Evolutionary conservation across 1,140 invertebrate genomes (phyloP), one percentile per base, ranked within the genome.

Genomic region (Lutraria rhynchaena): DNA sequence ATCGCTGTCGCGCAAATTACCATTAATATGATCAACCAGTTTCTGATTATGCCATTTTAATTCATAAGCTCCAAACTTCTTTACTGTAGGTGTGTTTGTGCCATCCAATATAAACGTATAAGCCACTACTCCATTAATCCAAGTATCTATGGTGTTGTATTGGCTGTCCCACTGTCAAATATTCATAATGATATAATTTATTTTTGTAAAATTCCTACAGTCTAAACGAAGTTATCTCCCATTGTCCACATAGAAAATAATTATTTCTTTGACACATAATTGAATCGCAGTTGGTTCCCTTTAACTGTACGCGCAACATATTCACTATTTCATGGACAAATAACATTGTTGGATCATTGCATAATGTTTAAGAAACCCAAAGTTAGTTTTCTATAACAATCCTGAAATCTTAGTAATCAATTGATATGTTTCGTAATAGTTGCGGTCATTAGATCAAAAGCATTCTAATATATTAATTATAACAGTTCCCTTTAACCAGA

Each of bases 11-110:
- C n/a, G n/a, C n/a, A n/a, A 22, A 51, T 41, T 58, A 75, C 73
- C 63, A 31, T 63, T 63, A 1, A 75, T 75, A 33, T 75, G 73
- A 0, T 44, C 57, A 3, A n/a, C 58, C 15, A 75, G 73, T 31
- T 63, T 15, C 7, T 49, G 0, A 22, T 29, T 49, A 19, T 27
- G 24, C 41, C 37, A 61, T 33, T 31, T 63, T 0, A 75, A 7
- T 19, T 75, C 37, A 29, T 75, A 75, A 4, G 41, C n/a, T 3
- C 73, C 73, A 11, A 44, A 75, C 37, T 67, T 27, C 17, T 61
- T 60, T 0, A 61, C 58, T 49, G 35, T 11, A 15, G 53, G 33
- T 22, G 4, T 17, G n/a, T 27, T 29, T 15, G 9, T 31, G 1
- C n/a, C 19, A 24, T 75, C 29, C 35, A 61, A 22, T 19, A 24